Percentiles rank a stretch among this genome's conserved stretches.
Conservation (phyloP, 2,113 vertebrate genomes). For the Sisor rabdophorus region DNA sequence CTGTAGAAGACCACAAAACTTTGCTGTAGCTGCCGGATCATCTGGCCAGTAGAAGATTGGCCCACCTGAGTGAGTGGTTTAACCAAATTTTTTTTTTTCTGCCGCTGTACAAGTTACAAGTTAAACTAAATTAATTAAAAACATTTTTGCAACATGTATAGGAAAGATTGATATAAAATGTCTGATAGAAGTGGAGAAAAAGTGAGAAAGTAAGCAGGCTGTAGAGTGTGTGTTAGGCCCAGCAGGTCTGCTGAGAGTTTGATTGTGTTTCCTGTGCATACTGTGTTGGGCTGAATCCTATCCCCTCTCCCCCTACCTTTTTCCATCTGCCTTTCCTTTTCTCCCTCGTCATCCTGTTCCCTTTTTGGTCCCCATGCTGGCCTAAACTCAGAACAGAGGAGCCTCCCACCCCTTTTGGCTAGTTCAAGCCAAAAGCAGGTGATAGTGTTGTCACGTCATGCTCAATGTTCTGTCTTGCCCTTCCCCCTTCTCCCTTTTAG, state of each 20-base stretch:
- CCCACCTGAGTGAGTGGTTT: no score
- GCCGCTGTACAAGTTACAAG: no score
- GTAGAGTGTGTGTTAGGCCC: slow-evolving; percentile 38
- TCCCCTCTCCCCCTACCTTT: slow-evolving; percentile 41
- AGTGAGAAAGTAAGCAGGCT: slow-evolving; percentile 7
- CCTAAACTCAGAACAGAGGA: slow-evolving; percentile 18
- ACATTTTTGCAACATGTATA: no score
- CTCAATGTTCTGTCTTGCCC: slow-evolving; percentile 23
- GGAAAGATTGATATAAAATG: not conserved
- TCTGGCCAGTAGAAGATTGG: no score
- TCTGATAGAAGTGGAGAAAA: not conserved
- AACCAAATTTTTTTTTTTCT: no score
- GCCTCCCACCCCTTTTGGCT: slow-evolving; percentile 15
- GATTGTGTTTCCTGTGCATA: slow-evolving; percentile 59
- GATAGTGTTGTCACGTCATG: slow-evolving; percentile 36
- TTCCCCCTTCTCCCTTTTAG: slow-evolving; percentile 1
- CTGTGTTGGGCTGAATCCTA: slow-evolving; percentile 47
- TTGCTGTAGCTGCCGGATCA: no score
- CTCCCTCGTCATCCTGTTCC: slow-evolving; percentile 27
- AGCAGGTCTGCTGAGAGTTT: slow-evolving; percentile 58
- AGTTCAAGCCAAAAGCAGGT: slow-evolving; percentile 33
- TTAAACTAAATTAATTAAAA: no score
- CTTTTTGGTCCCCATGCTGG: slow-evolving; percentile 6
- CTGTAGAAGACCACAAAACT: no score
- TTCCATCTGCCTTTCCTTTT: slow-evolving; percentile 48